These are phyloP conservation scores for Toxostoma redivivum DNA, from an alignment of 2,113 vertebrate species.

Conservation along the genomic window DNA sequence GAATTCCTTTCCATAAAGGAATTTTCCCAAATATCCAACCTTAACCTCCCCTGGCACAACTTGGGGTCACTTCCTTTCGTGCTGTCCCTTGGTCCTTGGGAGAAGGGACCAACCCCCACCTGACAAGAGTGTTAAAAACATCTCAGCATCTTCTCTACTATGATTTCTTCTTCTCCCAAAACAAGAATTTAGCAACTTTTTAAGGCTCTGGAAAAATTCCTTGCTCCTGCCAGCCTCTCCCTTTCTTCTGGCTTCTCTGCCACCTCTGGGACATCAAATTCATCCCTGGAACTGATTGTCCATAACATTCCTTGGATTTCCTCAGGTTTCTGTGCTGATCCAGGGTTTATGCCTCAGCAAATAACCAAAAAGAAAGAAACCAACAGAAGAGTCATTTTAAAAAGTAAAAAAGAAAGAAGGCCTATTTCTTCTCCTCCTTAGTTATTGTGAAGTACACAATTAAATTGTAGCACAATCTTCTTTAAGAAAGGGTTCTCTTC, in stretches of 20 bases:
- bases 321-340: not conserved
- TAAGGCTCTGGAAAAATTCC: not conserved
- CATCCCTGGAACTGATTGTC: not conserved
- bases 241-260: not conserved
- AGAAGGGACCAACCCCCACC: not conserved
- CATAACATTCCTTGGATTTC: not conserved
- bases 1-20: not conserved
- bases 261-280: not conserved
- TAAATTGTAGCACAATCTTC: not conserved
- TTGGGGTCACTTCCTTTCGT: not conserved
- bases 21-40: not conserved
- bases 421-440: not conserved
- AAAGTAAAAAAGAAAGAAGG: not conserved
- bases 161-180: not conserved
- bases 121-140: not conserved
- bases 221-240: not conserved
- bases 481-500: not conserved
- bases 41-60: not conserved
- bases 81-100: not conserved
- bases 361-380: not conserved
- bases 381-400: accelerated
- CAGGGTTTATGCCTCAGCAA: not conserved
- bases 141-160: not conserved
- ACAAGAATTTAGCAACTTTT: not conserved
- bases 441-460: not conserved